phyloP scores from a whole-genome alignment of 2,888 invertebrate genomes.

The Cremastobaeus sp. region DNA sequence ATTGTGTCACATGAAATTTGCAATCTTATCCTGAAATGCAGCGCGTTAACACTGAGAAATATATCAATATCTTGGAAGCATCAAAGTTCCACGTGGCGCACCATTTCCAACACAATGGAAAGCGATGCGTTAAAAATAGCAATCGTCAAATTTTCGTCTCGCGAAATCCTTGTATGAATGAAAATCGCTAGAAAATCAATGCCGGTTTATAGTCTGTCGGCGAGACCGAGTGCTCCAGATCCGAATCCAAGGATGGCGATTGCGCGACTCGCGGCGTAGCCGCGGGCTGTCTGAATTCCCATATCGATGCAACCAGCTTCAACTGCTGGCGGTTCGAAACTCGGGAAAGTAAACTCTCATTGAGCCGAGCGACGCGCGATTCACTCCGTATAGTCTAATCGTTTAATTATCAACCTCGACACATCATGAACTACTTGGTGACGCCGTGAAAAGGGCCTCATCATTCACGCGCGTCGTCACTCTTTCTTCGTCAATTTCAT shows the following conservation, averaged over 20 bases:
- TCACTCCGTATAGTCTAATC: conserved; percentile 65
- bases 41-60: not conserved
- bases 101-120: conserved; percentile 23
- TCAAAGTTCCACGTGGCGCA: conserved; percentile 4
- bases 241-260: conserved; percentile 73
- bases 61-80: not conserved
- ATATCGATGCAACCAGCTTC: conserved; percentile 68
- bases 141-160: conserved; percentile 38
- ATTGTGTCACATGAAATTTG: too few species aligned
- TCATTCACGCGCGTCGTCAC: conserved; percentile 34
- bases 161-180: conserved; percentile 39
- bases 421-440: conserved; percentile 17
- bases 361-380: conserved; percentile 46
- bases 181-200: conserved; percentile 59
- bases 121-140: conserved; percentile 23
- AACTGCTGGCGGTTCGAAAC: conserved; percentile 50
- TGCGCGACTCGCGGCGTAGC: conserved; percentile 68
- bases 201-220: conserved; percentile 50
- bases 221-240: conserved; percentile 72
- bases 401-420: conserved; percentile 67
- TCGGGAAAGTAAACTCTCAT: conserved; percentile 68
- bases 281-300: conserved; percentile 72
- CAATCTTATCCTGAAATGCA: not conserved
- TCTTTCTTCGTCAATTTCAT: conserved; percentile 31
- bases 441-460: conserved; percentile 29